Base-by-base conservation (phyloP, 64 coral and sea anemone species). In the Platygyra sinensis region DNA sequence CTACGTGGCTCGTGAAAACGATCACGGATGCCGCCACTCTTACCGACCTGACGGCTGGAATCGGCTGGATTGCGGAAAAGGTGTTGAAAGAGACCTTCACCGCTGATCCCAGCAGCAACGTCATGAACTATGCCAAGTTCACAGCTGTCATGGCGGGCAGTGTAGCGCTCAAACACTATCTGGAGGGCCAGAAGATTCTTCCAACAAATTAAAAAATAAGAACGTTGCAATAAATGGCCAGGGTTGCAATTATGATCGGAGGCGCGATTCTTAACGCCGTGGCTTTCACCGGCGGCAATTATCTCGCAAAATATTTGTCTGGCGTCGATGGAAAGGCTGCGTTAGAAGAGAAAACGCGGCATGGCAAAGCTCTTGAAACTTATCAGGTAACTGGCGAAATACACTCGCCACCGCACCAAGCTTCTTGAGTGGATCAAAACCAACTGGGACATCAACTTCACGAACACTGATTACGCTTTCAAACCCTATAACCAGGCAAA, bases 401-500 rank as follows among this genome's bases (percentile, higher is more conserved):
- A 69, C 8, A 14, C 67, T 11, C 33, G 59, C 16, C 69, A 83
- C 20, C 62, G 72, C 42, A 46, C 5, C 38, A 71, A 76, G 29
- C 74, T 88, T 29, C 60, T 73, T 9, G 87, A 94, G 24, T 94
- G 92, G 92, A 74, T 86, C 1, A 24, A 30, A 2, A 27, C 83
- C 7, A 33, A 89, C 20, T 15, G 8, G 12, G n/a, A 25, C 8
- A 29, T 50, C 30, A 78, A 94, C 30, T 73, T 77, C 0, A 15
- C 38, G 15, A 64, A 89, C 32, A 76, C 79, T 9, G 60, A 77
- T 65, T 62, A 88, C 24, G 84, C 86, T 13, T 88, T 89, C 5
- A 93, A 82, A 49, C 74, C 83, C 5, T 93, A 88, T 38, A 74
- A 67, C 54, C 62, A 83, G 52, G 57, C 86, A 19, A 76, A 89